phyloP scores from a whole-genome alignment of 2,888 invertebrate genomes.

The Parasteatoda lunata region DNA sequence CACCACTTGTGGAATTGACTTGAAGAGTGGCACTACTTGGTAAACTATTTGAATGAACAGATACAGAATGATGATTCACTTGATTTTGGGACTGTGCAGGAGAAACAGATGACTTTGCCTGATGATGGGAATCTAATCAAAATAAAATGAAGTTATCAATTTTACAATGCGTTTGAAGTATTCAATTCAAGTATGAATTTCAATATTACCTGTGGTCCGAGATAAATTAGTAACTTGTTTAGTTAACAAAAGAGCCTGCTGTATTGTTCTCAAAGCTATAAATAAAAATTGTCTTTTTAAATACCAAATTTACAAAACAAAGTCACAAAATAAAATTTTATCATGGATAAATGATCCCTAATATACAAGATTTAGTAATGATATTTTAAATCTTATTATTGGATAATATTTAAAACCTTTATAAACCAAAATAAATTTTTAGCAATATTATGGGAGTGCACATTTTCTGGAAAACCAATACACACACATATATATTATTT shows the following conservation, averaged over 20 bases:
- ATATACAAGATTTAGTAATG: too few relatives aligned
- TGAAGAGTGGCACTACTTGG: constrained; percentile 24
- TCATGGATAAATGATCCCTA: not conserved
- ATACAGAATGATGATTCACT: constrained; percentile 53
- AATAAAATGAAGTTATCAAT: not conserved
- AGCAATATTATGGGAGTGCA: too few relatives aligned
- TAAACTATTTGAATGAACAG: constrained; percentile 21
- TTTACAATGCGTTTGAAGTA: too few relatives aligned
- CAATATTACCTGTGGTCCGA: constrained; percentile 55
- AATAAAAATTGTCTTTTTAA: constrained; percentile 29
- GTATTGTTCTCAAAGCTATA: constrained; percentile 77
- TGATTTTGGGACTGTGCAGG: constrained; percentile 63
- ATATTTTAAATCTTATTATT: too few relatives aligned
- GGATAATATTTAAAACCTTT: too few relatives aligned
- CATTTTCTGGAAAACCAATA: too few relatives aligned
- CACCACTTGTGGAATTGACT: constrained; percentile 51
- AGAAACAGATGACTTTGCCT: constrained; percentile 49
- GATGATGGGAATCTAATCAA: constrained; percentile 45
- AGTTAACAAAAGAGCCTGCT: constrained; percentile 75
- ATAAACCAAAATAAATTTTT: too few relatives aligned
- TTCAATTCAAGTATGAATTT: not conserved
- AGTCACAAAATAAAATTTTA: not conserved
- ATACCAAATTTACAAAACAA: constrained; percentile 8
- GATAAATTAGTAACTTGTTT: constrained; percentile 72
- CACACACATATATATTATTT: too few relatives aligned